Base-by-base conservation (phyloP, 1,140 invertebrate species). In the Hormaphis cornu region DNA sequence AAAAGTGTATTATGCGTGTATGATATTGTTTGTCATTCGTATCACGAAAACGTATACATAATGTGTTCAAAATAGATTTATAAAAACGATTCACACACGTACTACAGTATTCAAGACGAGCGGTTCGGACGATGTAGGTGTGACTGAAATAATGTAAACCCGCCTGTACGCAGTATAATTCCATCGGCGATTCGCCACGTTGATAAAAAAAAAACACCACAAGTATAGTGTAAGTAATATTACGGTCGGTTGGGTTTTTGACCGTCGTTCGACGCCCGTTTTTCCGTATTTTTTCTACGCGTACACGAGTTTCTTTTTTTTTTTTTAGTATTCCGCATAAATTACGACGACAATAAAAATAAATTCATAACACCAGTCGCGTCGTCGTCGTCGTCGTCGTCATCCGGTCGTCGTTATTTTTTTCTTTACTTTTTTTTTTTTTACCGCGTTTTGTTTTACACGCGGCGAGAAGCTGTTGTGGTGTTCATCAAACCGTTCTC, bases 81-180 rank as follows among this genome's bases (percentile, higher is more conserved):
- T 14, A 37, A 37, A 37, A 37, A 37, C n/a, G n/a, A n/a, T n/a
- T n/a, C n/a, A n/a, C n/a, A n/a, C 7, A 50, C 20, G 20, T 22
- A 22, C 30, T 33, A 18, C 12, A 50, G 40, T 66, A 66, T 66
- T 66, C 61, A 66, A 33, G 61, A 33, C 61, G 42, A 16, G 50
- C n/a, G 0, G 42, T 63, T 30, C 30, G 40, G 22, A 63, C 14
- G 20, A 66, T n/a, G n/a, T 50, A 48, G 61, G 61, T 50, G 61
- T 66, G 61, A 66, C 44, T 33, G 61, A 66, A 66, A 66, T 50
- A 48, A 46, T 30, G 16, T 44, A n/a, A n/a, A n/a, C n/a, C n/a
- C n/a, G n/a, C n/a, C n/a, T n/a, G n/a, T n/a, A n/a, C n/a, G n/a
- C n/a, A n/a, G n/a, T n/a, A n/a, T n/a, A n/a, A n/a, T n/a, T n/a